Evolutionary conservation across 2,113 vertebrate species (phyloP).

Genomic region (Columba janthina): DNA sequence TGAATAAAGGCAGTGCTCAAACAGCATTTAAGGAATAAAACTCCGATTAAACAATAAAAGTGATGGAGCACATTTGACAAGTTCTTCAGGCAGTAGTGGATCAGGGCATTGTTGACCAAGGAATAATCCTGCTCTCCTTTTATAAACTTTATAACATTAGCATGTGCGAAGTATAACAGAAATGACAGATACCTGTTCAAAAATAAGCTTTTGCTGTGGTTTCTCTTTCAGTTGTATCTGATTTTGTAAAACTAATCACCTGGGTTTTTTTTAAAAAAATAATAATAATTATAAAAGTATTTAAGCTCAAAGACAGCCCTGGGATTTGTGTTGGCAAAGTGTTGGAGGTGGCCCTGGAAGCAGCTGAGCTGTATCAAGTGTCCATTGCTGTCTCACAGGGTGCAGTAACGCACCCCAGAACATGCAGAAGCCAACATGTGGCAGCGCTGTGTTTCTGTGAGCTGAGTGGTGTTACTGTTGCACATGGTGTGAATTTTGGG

Average conservation of each 20-base stretch:
- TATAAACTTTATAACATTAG: not conserved
- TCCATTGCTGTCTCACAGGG: too few relatives aligned
- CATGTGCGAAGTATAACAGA: not conserved
- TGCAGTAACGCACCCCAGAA: too few relatives aligned
- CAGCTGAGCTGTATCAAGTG: too few relatives aligned
- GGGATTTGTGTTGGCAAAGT: too few relatives aligned
- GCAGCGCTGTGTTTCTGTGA: too few relatives aligned
- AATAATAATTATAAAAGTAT: too few relatives aligned
- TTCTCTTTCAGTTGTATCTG: not conserved
- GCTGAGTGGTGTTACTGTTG: too few relatives aligned
- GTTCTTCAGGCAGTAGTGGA: not conserved
- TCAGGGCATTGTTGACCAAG: not conserved
- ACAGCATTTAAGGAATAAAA: not conserved
- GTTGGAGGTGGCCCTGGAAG: too few relatives aligned
- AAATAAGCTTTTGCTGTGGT: not conserved
- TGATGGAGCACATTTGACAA: not conserved
- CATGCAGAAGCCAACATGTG: too few relatives aligned
- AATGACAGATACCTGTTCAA: not conserved
- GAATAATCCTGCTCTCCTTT: not conserved
- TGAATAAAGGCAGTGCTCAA: not conserved
- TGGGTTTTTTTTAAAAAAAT: not conserved
- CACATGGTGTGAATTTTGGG: too few relatives aligned
- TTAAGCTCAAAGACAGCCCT: too few relatives aligned
- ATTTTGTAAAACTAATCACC: not conserved
- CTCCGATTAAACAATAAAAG: not conserved